Evolutionary conservation across 2,797 vertebrate genomes (phyloP), one percentile per base, ranked within the genome.

Genomic region (Sebastes jordani): DNA sequence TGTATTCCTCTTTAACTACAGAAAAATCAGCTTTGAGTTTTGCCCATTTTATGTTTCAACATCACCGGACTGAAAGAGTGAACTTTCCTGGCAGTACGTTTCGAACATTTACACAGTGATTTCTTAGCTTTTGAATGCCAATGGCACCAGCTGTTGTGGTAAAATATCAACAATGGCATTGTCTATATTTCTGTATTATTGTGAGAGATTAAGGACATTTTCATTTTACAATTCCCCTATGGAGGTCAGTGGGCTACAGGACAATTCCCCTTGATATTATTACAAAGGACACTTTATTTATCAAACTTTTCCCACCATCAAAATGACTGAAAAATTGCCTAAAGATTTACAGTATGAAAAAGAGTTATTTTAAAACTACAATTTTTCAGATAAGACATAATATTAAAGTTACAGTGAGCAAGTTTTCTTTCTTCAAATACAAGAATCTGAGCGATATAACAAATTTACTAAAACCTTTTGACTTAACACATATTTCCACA

Each of bases 41-140:
- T 93, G 87, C 90, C 80, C 90, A 93, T 91, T 91, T 91, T 80
- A 93, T 85, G 78, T 63, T 65, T 49, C 16, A 64, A 65, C 76
- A 71, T 82, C 67, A 74, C 36, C 22, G 4, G 46, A 68, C 13
- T 34, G 25, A 64, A 22, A 4, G n/a, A 36, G 5, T 54, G 20
- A 72, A 63, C 10, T 67, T 72, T 46, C 29, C 16, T 63, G 30
- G 64, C 56, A 55, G 65, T 4, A 11, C 2, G 2, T 32, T 42
- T 71, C 2, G 4, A 16, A 61, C 13, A 22, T 68, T 64, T 64
- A 64, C 18, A 74, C 59, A 61, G 61, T 54, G 55, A 64, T 20
- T 30, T 80, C n/a, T 14, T 52, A 58, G 42, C 49, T 55, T 38
- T 54, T 22, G 52, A 80, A 71, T 13, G 10, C 52, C 34, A 23